Conservation (phyloP, 1,140 invertebrate species). For the Scaptomyza montana region DNA sequence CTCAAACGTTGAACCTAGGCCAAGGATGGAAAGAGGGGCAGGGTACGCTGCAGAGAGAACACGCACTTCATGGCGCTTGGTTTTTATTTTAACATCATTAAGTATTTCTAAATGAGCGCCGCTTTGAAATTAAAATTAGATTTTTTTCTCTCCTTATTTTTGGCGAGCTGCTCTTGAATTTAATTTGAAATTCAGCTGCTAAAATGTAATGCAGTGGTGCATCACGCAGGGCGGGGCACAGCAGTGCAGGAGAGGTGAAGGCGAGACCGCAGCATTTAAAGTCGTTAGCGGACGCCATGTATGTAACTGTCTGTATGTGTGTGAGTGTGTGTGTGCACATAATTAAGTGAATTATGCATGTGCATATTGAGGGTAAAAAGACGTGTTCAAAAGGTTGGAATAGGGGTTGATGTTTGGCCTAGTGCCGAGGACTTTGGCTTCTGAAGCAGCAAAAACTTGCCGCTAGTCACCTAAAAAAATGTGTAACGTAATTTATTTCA, state of each 20-base stretch:
- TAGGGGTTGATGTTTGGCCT: conserved; percentile 24
- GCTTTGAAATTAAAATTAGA: conserved; percentile 72
- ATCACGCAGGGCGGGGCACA: not conserved
- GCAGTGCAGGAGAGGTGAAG: not conserved
- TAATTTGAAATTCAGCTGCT: conserved; percentile 55
- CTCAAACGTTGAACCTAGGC: conserved; percentile 25
- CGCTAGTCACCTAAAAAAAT: conserved; percentile 30
- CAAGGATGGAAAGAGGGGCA: not conserved
- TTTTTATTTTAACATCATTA: conserved; percentile 71
- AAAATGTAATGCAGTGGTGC: not conserved
- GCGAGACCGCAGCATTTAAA: conserved; percentile 51
- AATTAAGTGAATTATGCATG: conserved; percentile 66
- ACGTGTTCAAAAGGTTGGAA: not conserved
- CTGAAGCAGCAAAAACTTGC: conserved; percentile 33
- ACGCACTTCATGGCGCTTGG: conserved; percentile 65
- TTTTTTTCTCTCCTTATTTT: conserved; percentile 21
- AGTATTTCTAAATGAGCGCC: conserved; percentile 66
- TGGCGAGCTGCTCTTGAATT: conserved; percentile 53
- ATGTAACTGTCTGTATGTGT: conserved; percentile 1
- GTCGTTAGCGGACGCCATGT: conserved; percentile 32
- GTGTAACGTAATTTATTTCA: conserved; percentile 67
- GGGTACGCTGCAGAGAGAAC: not conserved
- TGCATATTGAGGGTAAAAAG: conserved; percentile 43
- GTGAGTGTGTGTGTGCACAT: conserved; percentile 23
- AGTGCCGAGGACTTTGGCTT: conserved; percentile 34